Base-by-base conservation (phyloP, 2,113 vertebrate species). In the Catharus fuscescens region DNA sequence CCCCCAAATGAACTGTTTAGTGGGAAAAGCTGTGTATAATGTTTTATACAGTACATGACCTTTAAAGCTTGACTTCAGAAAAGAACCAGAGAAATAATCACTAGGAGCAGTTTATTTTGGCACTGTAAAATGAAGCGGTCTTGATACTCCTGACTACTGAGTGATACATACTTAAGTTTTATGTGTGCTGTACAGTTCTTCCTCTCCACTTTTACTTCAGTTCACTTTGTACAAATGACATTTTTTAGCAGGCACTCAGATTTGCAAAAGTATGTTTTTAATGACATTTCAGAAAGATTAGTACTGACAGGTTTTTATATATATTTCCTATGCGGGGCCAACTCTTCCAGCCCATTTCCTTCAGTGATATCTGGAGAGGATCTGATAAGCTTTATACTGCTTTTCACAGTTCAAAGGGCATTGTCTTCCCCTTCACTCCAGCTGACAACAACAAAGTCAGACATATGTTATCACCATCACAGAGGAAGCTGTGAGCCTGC, bases 341-440 rank as follows among this genome's bases (percentile, higher is more conserved):
- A 80, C 93, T 88, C 94, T 97, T 96, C 85, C 89, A 88, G 86
- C 96, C 89, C 76, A 84, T 97, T 98, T 98, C 98, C 98, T 97
- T 96, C 93, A 93, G 89, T 93, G 95, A 95, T 98, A 97, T 97
- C 98, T 98, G 98, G 95, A 95, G 86, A 98, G 97, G 96, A 98
- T 98, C 98, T 97, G 98, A 98, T 98, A 98, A 98, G 97, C 96
- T 95, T 95, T 95, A 94, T 93, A 95, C 93, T 86, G 86, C 95
- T 97, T 96, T 93, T 65, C 93, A 82, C 59, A 66, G 98, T 97
- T 98, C 97, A 98, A 76, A 98, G 97, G 97, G 97, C 96, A 97
- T 85, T 95, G 97, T 97, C 97, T 97, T 97, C 96, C 95, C 91
- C 95, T 96, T 94, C 96, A 92, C 77, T 96, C 81, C 45, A 91